Evolutionary conservation across 30 jellyfish, hydroid and myxozoan species (phyloP).

Genomic region (Aurelia aurita): DNA sequence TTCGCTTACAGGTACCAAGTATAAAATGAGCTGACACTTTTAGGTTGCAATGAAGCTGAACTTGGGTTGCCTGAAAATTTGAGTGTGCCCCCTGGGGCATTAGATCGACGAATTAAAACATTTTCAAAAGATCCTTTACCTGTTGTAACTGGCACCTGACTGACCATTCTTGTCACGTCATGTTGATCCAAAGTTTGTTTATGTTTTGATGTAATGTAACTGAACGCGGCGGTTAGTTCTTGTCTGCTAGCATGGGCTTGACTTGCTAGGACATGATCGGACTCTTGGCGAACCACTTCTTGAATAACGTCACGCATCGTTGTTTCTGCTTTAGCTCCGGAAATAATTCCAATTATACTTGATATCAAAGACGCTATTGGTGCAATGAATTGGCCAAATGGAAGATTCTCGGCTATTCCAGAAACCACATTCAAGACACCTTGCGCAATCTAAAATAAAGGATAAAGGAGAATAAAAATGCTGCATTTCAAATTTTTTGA

Average conservation of each 20-base stretch:
- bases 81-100: too few species aligned
- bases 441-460: constrained; percentile 11
- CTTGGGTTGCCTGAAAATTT: too few species aligned
- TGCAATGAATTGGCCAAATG: constrained; percentile 14
- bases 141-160: constrained; percentile 1
- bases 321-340: constrained; percentile 17
- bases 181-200: not conserved
- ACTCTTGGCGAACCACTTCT: constrained; percentile 9
- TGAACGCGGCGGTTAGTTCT: constrained; percentile 7
- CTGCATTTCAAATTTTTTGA: too few species aligned
- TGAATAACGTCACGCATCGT: not conserved
- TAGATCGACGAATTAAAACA: too few species aligned
- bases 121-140: too few species aligned
- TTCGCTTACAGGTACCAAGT: too few species aligned
- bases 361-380: constrained; percentile 13
- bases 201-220: constrained; percentile 7
- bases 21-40: too few species aligned
- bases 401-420: constrained; percentile 16
- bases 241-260: not conserved
- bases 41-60: too few species aligned
- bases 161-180: constrained; percentile 8
- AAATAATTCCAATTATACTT: constrained; percentile 1
- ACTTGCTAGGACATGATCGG: constrained; percentile 7
- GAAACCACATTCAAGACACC: constrained; percentile 17
- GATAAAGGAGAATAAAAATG: too few species aligned